phyloP scores from a whole-genome alignment of 2,113 vertebrate genomes.

The Oenanthe oenanthe region DNA sequence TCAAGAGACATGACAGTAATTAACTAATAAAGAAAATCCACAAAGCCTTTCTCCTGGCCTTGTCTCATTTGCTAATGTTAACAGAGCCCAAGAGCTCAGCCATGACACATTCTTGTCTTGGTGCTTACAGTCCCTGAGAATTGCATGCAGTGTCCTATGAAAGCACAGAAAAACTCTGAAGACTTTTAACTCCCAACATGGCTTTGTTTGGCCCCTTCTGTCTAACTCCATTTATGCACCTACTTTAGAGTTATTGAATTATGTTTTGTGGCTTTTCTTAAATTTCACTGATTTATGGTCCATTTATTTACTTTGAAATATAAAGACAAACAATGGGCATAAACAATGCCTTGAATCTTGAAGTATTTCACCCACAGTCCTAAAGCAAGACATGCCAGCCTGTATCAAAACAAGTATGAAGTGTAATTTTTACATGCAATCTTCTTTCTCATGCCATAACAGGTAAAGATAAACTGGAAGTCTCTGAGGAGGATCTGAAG shows the following conservation, averaged over 20 bases:
- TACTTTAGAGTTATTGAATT: not conserved
- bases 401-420: not conserved
- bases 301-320: not conserved
- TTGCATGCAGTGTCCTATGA: not conserved
- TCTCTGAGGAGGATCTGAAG: conserved; percentile 75
- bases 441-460: not conserved
- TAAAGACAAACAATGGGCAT: not conserved
- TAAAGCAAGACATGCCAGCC: not conserved
- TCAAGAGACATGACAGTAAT: not conserved
- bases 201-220: not conserved
- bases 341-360: not conserved
- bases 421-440: not conserved
- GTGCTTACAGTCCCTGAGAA: not conserved
- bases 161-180: not conserved
- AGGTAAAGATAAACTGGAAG: conserved; percentile 72
- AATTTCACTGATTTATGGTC: not conserved
- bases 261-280: not conserved
- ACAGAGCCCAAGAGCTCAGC: not conserved
- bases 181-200: not conserved
- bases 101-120: not conserved
- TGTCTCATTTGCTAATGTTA: not conserved
- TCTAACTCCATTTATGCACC: not conserved
- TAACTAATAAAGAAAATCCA: not conserved
- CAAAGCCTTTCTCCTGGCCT: not conserved
- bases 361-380: not conserved